These are phyloP conservation scores for Pyrgus malvae DNA, from an alignment of 2,888 invertebrate genomes.

Conservation along the genomic window DNA sequence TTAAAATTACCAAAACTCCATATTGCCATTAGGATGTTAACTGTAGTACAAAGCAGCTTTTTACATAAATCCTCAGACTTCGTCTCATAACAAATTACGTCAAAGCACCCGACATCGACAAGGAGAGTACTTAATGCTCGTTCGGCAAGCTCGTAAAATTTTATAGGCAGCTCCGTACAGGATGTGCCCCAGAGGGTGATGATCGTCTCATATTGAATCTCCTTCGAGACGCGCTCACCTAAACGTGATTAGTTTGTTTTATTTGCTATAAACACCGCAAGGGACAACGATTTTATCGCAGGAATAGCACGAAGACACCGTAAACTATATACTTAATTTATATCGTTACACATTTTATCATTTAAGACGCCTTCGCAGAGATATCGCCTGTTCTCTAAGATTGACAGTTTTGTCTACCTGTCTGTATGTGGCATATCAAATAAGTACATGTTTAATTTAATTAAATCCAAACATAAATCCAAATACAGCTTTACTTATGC, in stretches of 20 bases:
- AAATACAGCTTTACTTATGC: too few species aligned
- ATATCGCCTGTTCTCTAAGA: too few species aligned
- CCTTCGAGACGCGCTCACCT: slow-evolving; percentile 64
- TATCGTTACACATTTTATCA: too few species aligned
- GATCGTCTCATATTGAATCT: slow-evolving; percentile 56
- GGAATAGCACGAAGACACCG: too few species aligned
- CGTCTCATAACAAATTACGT: slow-evolving; percentile 52
- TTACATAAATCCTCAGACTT: slow-evolving; percentile 33
- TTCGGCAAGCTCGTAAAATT: slow-evolving; percentile 73
- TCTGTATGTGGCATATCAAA: too few species aligned
- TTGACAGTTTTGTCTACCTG: too few species aligned
- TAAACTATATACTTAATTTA: too few species aligned
- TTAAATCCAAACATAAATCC: too few species aligned
- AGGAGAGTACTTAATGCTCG: slow-evolving; percentile 69
- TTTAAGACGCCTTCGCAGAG: too few species aligned
- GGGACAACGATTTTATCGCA: slow-evolving; percentile 45
- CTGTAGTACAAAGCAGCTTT: not conserved
- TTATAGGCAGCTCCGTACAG: slow-evolving; percentile 64
- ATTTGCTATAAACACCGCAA: slow-evolving; percentile 52
- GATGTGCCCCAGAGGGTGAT: slow-evolving; percentile 56
- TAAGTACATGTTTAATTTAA: too few species aligned
- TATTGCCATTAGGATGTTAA: too few species aligned
- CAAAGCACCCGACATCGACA: slow-evolving; percentile 57
- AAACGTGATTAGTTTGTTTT: slow-evolving; percentile 74
- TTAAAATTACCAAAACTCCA: too few species aligned